Conservation (phyloP, 2,888 invertebrate genomes). For the Ditylenchus weischeri region DNA sequence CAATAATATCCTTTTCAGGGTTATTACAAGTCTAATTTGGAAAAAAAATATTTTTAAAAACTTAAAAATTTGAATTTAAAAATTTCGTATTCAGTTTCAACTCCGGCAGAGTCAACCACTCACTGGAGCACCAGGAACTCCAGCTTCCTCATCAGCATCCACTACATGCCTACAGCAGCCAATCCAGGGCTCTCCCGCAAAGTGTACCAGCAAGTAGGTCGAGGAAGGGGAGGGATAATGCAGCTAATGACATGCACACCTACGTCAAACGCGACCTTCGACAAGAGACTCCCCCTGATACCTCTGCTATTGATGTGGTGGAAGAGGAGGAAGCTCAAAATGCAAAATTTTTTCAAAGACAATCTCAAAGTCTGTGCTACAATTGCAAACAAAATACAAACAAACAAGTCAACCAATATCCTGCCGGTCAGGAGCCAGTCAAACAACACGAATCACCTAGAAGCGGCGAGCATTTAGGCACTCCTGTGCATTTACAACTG, state of each 20-base stretch:
- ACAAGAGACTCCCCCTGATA: slow-evolving; percentile 3
- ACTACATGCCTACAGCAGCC: background rate
- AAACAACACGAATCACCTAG: too few relatives aligned
- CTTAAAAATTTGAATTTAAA: too few relatives aligned
- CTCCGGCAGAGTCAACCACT: background rate
- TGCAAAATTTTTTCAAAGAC: slow-evolving; percentile 18
- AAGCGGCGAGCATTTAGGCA: background rate
- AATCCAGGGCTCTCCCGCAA: slow-evolving; percentile 7
- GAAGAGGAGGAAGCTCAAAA: slow-evolving; percentile 22
- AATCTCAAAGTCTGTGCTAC: slow-evolving; percentile 5
- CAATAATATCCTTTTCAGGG: too few relatives aligned
- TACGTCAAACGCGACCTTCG: slow-evolving; percentile 3
- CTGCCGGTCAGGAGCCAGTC: background rate
- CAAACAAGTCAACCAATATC: background rate
- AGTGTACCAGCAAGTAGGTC: background rate
- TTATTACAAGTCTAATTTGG: too few relatives aligned
- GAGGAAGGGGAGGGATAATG: background rate
- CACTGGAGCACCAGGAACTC: background rate
- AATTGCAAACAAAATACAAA: too few relatives aligned
- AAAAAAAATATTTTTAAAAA: too few relatives aligned
- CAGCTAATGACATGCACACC: slow-evolving; percentile 10
- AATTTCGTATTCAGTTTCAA: too few relatives aligned
- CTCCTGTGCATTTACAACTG: background rate
- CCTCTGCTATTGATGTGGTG: slow-evolving; percentile 17
- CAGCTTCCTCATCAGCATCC: background rate